These are phyloP conservation scores for Fissipunctia ypsillon DNA, from an alignment of 2,888 invertebrate genomes.

Conservation along the genomic window DNA sequence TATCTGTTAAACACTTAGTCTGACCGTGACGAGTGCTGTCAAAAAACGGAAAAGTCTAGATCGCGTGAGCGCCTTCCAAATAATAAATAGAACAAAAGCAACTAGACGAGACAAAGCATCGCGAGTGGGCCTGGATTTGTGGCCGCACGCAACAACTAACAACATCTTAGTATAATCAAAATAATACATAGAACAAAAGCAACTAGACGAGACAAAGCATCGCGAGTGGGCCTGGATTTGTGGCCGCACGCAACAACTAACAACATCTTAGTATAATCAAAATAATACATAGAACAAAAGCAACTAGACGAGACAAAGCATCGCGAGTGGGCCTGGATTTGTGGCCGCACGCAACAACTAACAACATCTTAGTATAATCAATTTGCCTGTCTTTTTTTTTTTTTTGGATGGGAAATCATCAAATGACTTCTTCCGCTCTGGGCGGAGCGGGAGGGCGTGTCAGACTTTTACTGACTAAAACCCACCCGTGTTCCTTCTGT, in stretches of 20 bases:
- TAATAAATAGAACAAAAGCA: slow-evolving; percentile 19
- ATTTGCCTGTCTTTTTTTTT: too few species aligned
- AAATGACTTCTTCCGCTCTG: too few species aligned
- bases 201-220: background rate
- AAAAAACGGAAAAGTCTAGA: background rate
- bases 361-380: too few species aligned
- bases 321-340: background rate
- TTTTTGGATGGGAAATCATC: too few species aligned
- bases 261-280: too few species aligned
- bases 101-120: background rate
- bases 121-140: background rate
- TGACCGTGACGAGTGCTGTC: slow-evolving; percentile 8
- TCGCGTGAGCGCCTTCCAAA: slow-evolving; percentile 12
- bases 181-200: slow-evolving; percentile 19
- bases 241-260: background rate
- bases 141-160: background rate
- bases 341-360: background rate
- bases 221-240: background rate
- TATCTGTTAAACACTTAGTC: background rate
- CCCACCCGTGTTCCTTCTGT: too few species aligned
- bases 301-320: background rate
- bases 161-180: too few species aligned
- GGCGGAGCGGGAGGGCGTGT: too few species aligned
- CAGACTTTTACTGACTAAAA: too few species aligned
- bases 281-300: slow-evolving; percentile 20